A percentile compares a stretch with the other conserved stretches of the same genome.
These are phyloP conservation scores for Lordiphosa stackelbergi DNA, from an alignment of 1,140 invertebrate genomes.

Conservation along the genomic window DNA sequence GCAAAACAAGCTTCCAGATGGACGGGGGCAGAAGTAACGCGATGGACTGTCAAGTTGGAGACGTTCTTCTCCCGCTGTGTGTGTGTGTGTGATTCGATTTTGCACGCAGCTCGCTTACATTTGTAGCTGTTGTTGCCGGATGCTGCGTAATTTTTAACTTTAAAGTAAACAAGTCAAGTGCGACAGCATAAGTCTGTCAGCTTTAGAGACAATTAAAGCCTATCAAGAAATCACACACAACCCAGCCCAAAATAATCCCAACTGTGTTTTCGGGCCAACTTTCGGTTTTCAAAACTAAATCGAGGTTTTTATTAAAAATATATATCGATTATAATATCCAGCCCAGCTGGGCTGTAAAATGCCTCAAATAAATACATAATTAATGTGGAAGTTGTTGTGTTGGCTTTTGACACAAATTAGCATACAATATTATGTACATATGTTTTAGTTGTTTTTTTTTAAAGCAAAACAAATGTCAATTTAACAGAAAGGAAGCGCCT, in stretches of 20 bases:
- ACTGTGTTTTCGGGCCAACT: conserved; percentile 71
- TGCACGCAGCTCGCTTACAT: conserved; percentile 49
- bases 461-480: conserved; percentile 34
- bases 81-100: conserved; percentile 24
- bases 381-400: conserved; percentile 44
- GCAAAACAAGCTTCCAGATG: conserved; percentile 59
- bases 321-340: conserved; percentile 43
- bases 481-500: conserved; percentile 33
- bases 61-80: conserved; percentile 24
- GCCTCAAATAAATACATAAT: conserved; percentile 69
- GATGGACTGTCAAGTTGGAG: conserved; percentile 11
- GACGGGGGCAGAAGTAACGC: not conserved
- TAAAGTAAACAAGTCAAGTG: conserved; percentile 37
- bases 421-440: conserved; percentile 43
- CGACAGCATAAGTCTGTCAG: conserved; percentile 31
- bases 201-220: conserved; percentile 16
- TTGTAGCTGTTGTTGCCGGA: conserved; percentile 28
- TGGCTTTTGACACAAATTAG: conserved; percentile 39
- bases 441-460: conserved; percentile 1
- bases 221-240: too few species aligned
- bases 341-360: conserved; percentile 23
- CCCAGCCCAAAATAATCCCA: conserved; percentile 35
- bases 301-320: conserved; percentile 47
- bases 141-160: conserved; percentile 60
- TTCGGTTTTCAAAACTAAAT: conserved; percentile 63